Evolutionary conservation across 2,888 invertebrate genomes (phyloP).

Genomic region (Caenorhabditis drosophilae): DNA sequence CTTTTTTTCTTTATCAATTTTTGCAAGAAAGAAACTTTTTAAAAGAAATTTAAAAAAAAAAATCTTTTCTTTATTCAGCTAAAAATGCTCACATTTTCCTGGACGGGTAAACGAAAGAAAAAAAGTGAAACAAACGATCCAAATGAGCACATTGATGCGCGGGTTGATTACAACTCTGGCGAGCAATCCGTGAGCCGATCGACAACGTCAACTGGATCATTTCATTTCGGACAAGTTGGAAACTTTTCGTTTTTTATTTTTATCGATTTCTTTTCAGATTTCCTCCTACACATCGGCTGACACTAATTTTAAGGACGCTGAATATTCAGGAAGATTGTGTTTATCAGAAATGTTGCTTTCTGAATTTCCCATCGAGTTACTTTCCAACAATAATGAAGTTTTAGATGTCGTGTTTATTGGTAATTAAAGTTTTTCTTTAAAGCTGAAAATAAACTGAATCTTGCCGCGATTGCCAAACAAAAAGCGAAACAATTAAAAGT

Average conservation of each 20-base stretch:
- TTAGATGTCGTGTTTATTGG: conserved; percentile 36
- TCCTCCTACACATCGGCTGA: conserved; percentile 32
- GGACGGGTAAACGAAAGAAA: conserved; percentile 8
- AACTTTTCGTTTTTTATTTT: too few species aligned
- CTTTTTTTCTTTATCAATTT: too few species aligned
- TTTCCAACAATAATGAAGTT: conserved; percentile 29
- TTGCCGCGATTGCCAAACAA: too few species aligned
- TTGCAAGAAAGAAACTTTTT: too few species aligned
- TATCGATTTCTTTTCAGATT: conserved; percentile 10
- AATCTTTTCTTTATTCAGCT: background rate
- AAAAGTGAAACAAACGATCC: conserved; percentile 4
- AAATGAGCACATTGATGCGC: background rate
- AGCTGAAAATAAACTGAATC: conserved; percentile 2
- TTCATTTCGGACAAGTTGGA: conserved; percentile 8
- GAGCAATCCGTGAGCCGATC: conserved; percentile 7
- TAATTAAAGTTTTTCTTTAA: conserved; percentile 15
- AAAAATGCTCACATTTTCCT: conserved; percentile 4
- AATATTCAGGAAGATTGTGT: conserved; percentile 30
- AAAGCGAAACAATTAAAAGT: conserved; percentile 1
- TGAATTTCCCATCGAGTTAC: conserved; percentile 31
- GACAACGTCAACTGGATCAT: conserved; percentile 7
- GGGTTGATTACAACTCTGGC: conserved; percentile 5
- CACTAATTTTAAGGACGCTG: conserved; percentile 34
- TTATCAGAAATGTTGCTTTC: conserved; percentile 29
- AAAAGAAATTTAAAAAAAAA: background rate